These are phyloP conservation scores for Bubo blakistoni DNA, from an alignment of 2,113 vertebrate genomes.

Conservation along the genomic window DNA sequence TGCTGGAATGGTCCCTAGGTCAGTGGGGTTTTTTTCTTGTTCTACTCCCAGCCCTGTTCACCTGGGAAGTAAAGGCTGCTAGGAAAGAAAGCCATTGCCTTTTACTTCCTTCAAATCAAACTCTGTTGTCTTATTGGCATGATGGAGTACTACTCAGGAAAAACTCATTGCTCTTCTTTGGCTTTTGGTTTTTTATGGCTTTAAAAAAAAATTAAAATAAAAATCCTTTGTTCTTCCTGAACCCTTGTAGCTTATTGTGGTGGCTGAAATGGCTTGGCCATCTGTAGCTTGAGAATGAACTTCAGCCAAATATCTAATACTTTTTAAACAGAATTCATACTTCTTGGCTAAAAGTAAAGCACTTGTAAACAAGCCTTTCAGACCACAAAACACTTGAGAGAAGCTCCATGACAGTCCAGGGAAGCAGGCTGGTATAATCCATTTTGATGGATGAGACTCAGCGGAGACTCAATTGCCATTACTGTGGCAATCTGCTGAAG, in stretches of 20 bases:
- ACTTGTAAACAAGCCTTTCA: neutral
- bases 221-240: neutral
- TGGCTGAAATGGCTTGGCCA: neutral
- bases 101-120: neutral
- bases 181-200: neutral
- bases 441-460: neutral
- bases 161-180: neutral
- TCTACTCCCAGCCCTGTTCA: neutral
- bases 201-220: neutral
- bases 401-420: neutral
- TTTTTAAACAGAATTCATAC: neutral
- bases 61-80: neutral
- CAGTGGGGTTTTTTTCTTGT: neutral
- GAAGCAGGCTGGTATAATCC: neutral
- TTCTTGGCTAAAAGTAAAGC: neutral
- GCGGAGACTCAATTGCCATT: neutral
- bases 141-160: neutral
- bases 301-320: neutral
- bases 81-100: neutral
- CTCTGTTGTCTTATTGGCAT: neutral
- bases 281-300: neutral
- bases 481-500: neutral
- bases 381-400: neutral
- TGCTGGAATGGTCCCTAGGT: neutral
- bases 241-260: neutral